Base-by-base conservation (phyloP, 53 echinoderm and acorn worm genomes). In the Echinarachnius parma region DNA sequence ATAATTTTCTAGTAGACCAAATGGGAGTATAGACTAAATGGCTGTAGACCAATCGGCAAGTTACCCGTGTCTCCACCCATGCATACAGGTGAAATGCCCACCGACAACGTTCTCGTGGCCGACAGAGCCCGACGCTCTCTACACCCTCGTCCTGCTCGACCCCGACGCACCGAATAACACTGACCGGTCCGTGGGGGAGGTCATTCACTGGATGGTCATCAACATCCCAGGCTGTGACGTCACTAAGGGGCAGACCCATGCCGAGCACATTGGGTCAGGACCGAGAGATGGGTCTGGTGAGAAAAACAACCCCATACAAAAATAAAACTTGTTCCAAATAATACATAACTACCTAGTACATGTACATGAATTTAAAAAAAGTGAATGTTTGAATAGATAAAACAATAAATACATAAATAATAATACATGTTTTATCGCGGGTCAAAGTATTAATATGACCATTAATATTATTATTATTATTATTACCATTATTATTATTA, bases 171-270 rank as follows among this genome's bases (percentile, higher is more conserved):
- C 90, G 18, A 78, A 64, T 24, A 59, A 86, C 11, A 52, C 48
- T 19, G 46, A 81, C 31, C 82, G 86, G 4, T 86, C 69, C 24
- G 82, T 85, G 42, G 54, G 90, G 11, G 90, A 89, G 26, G 86
- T 82, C 78, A 66, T 82, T 47, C 90, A 89, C 46, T 89, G 90
- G 90, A 42, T 89, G 56, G 79, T 85, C 9, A 64, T 89, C 55
- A 82, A 89, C 46, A 81, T 89, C 9, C 78, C 86, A 21, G 86
- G 82, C 22, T 62, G 52, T 64, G 74, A 85, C 50, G 68, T 89
- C 25, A 75, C 44, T 47, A 63, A 78, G 25, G 90, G 90, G 11
- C 77, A 77, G n/a, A 57, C 53, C 14, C 71, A 75, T 10, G 77
- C 81, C 0, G 85, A 81, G 19, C 86, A 89, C 46, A 81, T 89